phyloP scores from a whole-genome alignment of 2,113 vertebrate species.

The Pycnonotus jocosus region DNA sequence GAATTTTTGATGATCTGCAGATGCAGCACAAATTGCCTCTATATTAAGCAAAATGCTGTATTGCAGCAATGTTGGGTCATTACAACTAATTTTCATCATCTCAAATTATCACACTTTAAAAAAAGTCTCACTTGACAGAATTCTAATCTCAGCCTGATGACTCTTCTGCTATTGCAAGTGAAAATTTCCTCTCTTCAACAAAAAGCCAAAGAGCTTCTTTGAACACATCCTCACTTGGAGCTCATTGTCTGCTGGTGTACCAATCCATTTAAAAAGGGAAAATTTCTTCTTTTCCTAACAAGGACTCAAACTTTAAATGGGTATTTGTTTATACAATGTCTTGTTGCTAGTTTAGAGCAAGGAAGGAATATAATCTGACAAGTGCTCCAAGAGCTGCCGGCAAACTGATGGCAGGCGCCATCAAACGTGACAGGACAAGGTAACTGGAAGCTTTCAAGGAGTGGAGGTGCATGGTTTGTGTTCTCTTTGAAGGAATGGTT shows the following conservation, averaged over 20 bases:
- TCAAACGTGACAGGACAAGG: background rate
- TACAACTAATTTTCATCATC: constrained; percentile 21
- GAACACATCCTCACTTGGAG: background rate
- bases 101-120: background rate
- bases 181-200: background rate
- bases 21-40: constrained; percentile 16
- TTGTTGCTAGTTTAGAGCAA: background rate
- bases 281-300: background rate
- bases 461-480: background rate
- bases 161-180: background rate
- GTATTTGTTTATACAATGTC: background rate
- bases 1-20: constrained; percentile 5
- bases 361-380: background rate
- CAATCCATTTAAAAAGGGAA: background rate
- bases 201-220: background rate
- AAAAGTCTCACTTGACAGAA: background rate
- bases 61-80: background rate
- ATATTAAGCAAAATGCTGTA: constrained; percentile 23
- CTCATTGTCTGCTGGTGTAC: background rate
- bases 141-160: background rate
- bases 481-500: background rate
- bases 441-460: background rate
- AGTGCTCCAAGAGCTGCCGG: background rate
- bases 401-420: background rate
- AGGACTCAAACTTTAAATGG: background rate